phyloP scores from a whole-genome alignment of 2,113 vertebrate species.

The Pterocles burchelli region DNA sequence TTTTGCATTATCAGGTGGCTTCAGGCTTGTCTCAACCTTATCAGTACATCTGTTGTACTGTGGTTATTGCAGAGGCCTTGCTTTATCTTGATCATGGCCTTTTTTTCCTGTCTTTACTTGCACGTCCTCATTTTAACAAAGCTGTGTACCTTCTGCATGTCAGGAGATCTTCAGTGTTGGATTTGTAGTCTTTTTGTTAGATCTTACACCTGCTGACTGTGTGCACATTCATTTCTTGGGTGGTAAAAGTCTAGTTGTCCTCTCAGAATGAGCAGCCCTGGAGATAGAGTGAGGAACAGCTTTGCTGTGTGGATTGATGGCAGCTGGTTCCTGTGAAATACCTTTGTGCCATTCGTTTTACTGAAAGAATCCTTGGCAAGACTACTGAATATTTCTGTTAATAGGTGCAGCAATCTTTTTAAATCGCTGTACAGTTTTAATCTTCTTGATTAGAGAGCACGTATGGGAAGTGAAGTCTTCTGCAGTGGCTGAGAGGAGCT shows the following conservation, averaged over 20 bases:
- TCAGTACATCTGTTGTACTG: background rate
- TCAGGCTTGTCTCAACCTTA: background rate
- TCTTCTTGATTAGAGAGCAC: background rate
- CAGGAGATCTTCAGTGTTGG: background rate
- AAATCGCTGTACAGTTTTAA: background rate
- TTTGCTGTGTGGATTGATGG: background rate
- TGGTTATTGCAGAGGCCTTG: background rate
- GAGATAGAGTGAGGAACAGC: background rate
- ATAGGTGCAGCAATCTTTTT: background rate
- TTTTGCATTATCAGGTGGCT: background rate
- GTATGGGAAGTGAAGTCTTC: background rate
- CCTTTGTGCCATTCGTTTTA: background rate
- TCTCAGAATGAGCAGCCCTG: background rate
- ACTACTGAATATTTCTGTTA: background rate
- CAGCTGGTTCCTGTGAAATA: background rate
- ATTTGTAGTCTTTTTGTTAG: background rate
- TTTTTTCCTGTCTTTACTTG: background rate
- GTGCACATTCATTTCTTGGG: background rate
- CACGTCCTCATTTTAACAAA: background rate
- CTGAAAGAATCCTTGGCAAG: background rate
- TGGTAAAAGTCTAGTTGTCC: background rate
- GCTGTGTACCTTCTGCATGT: background rate
- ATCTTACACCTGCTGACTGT: background rate
- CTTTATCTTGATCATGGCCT: background rate
- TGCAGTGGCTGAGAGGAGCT: background rate